phyloP scores from a whole-genome alignment of 2,113 vertebrate genomes.

The Illadopsis cleaveri region DNA sequence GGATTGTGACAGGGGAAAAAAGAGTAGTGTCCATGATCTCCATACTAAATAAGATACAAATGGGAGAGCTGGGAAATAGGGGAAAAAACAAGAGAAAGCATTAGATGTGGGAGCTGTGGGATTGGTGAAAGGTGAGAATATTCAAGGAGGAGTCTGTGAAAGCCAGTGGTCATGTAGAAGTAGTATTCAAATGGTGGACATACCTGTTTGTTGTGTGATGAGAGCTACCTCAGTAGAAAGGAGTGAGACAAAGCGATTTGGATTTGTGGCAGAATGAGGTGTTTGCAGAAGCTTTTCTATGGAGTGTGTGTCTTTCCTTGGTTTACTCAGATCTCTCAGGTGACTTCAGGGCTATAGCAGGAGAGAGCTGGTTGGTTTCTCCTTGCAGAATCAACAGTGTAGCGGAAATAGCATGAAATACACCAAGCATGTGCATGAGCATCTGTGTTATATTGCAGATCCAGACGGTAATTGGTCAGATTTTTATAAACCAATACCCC shows the following conservation, averaged over 20 bases:
- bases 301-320: background rate
- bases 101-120: background rate
- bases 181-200: no score
- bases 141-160: background rate
- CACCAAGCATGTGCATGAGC: accelerated
- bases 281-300: background rate
- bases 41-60: background rate
- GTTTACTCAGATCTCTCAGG: background rate
- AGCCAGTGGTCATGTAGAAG: accelerated
- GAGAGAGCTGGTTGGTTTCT: background rate
- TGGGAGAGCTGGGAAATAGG: background rate
- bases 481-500: background rate
- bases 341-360: background rate
- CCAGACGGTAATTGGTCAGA: background rate
- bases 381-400: background rate
- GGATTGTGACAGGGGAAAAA: background rate
- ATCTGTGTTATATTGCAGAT: background rate
- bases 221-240: background rate
- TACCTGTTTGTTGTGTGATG: background rate
- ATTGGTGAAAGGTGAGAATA: background rate
- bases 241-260: background rate
- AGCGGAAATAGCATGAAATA: background rate
- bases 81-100: background rate
- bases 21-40: background rate
- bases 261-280: background rate